Percentiles rank a stretch among this genome's conserved stretches.
phyloP scores from a whole-genome alignment of 2,113 vertebrate genomes.

The Octodon degus region DNA sequence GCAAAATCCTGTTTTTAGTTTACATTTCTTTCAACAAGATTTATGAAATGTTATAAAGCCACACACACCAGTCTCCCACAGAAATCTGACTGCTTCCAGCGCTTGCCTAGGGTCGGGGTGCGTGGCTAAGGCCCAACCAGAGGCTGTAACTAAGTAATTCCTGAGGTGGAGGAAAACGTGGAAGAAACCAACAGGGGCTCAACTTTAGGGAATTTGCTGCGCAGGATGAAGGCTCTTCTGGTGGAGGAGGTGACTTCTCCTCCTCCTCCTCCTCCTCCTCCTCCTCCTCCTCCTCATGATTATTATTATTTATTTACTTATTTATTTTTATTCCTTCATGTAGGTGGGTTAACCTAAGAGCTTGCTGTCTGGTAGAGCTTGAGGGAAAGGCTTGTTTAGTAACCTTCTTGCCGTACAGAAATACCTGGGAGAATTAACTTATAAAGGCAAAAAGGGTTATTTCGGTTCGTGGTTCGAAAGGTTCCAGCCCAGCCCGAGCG shows the following conservation, averaged over 20 bases:
- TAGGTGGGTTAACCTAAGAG: neutral
- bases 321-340: neutral
- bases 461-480: neutral
- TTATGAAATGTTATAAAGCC: conserved; percentile 77
- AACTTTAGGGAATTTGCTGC: neutral
- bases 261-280: too few relatives aligned
- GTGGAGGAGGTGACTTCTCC: neutral
- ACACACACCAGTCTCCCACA: conserved; percentile 66
- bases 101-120: neutral
- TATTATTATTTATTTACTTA: too few relatives aligned
- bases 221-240: neutral
- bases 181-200: neutral
- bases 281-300: too few relatives aligned
- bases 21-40: conserved; percentile 79
- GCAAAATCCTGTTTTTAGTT: conserved; percentile 81
- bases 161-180: neutral
- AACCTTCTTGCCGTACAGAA: neutral
- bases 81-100: conserved; percentile 56
- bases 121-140: neutral
- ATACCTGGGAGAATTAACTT: neutral
- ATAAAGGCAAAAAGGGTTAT: neutral
- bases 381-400: neutral
- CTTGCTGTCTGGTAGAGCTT: neutral
- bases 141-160: neutral
- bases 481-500: neutral